A percentile compares a stretch with the other conserved stretches of the same genome.
phyloP scores from a whole-genome alignment of 2,888 invertebrate genomes.

The Sphaeridia pumilis region DNA sequence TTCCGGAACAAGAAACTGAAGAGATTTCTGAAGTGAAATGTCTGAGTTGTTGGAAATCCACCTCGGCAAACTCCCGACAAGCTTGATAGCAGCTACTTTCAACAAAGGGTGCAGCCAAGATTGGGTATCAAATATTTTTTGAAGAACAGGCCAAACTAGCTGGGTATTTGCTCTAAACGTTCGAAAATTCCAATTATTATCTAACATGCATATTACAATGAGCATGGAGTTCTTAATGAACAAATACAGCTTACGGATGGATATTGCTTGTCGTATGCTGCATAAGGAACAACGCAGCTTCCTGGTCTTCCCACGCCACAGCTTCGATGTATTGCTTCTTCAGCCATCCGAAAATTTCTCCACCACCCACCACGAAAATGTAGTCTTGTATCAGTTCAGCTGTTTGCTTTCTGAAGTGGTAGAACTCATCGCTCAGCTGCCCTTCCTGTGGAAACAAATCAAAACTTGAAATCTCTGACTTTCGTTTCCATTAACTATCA shows the following conservation, averaged over 20 bases:
- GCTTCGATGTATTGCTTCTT: slow-evolving; percentile 18
- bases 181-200: slow-evolving; percentile 1
- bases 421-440: slow-evolving; percentile 71
- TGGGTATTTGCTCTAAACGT: slow-evolving; percentile 56
- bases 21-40: slow-evolving; percentile 23
- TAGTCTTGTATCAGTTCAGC: slow-evolving; percentile 92
- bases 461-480: neutral
- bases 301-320: slow-evolving; percentile 30
- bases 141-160: slow-evolving; percentile 25
- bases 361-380: slow-evolving; percentile 75
- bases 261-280: slow-evolving; percentile 27
- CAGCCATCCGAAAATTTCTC: slow-evolving; percentile 26
- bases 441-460: slow-evolving; percentile 47
- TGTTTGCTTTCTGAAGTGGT: slow-evolving; percentile 70
- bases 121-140: slow-evolving; percentile 23
- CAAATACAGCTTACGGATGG: slow-evolving; percentile 33
- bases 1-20: slow-evolving; percentile 61
- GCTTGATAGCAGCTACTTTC: slow-evolving; percentile 30
- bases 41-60: slow-evolving; percentile 32
- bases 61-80: slow-evolving; percentile 30
- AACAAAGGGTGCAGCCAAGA: slow-evolving; percentile 32
- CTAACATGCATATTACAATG: too few relatives aligned
- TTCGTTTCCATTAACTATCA: neutral
- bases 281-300: slow-evolving; percentile 31
- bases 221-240: too few relatives aligned